A percentile compares a stretch with the other conserved stretches of the same genome.
Evolutionary conservation across 2,888 invertebrate genomes (phyloP).

Genomic region (Leptopilina syphax): DNA sequence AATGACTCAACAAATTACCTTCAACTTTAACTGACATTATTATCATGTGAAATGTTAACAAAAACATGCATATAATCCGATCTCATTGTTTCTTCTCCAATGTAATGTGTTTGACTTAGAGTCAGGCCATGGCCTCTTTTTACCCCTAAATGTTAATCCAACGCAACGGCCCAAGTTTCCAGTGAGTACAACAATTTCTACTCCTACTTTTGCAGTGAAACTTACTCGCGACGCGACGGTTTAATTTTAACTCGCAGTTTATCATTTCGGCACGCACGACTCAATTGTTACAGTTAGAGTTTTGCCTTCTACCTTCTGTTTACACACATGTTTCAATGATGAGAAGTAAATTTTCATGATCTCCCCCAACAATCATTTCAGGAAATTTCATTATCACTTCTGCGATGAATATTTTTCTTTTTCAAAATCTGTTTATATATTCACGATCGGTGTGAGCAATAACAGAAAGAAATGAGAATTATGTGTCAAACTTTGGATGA

Average conservation of each 20-base stretch:
- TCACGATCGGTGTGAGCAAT: constrained; percentile 1
- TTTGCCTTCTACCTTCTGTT: constrained; percentile 3
- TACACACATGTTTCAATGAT: no score
- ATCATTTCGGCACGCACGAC: constrained; percentile 58
- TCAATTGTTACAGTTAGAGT: constrained; percentile 50
- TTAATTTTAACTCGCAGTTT: constrained; percentile 51
- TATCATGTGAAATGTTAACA: constrained; percentile 27
- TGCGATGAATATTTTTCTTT: not conserved
- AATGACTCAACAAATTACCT: constrained; percentile 24
- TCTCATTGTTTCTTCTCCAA: constrained; percentile 13
- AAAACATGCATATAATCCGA: not conserved
- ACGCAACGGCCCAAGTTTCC: not conserved
- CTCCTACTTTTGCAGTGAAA: constrained; percentile 1
- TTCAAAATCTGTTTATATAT: not conserved
- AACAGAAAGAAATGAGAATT: not conserved
- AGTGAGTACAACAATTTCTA: not conserved
- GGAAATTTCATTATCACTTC: not conserved
- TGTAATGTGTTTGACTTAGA: constrained; percentile 29
- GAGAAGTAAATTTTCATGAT: constrained; percentile 3
- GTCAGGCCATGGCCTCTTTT: constrained; percentile 38
- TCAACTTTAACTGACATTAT: constrained; percentile 18
- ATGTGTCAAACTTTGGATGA: no score
- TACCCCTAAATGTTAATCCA: constrained; percentile 32
- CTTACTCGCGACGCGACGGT: constrained; percentile 20
- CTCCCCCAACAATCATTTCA: constrained; percentile 20